Conservation (phyloP, 1,140 invertebrate species). For the Drosophila leontia region DNA sequence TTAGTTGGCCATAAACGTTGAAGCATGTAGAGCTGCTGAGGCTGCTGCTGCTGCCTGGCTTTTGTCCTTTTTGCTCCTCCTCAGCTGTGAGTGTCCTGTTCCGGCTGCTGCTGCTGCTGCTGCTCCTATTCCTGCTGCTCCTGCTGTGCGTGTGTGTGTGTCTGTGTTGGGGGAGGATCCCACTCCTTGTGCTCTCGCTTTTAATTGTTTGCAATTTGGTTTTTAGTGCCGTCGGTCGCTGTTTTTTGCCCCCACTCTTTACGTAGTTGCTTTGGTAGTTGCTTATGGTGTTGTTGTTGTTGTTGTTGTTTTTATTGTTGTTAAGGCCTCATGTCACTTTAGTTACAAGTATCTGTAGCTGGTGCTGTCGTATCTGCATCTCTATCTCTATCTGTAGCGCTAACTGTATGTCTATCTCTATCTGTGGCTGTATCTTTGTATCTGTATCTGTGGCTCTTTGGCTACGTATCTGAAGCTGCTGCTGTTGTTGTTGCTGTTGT, state of each 20-base stretch:
- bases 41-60: constrained; percentile 1
- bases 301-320: constrained; percentile 54
- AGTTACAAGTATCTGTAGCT: constrained; percentile 72
- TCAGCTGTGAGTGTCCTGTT: background rate
- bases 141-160: constrained; percentile 3
- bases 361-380: constrained; percentile 29
- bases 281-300: constrained; percentile 24
- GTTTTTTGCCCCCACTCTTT: constrained; percentile 9
- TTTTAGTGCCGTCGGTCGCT: constrained; percentile 68
- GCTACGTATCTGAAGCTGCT: constrained; percentile 10
- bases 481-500: background rate
- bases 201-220: constrained; percentile 78
- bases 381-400: constrained; percentile 8
- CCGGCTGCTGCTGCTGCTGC: background rate
- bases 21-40: constrained; percentile 24
- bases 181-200: constrained; percentile 56
- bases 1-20: constrained; percentile 73
- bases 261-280: constrained; percentile 10
- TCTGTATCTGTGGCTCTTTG: constrained; percentile 11
- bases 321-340: constrained; percentile 81
- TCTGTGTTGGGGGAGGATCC: constrained; percentile 43
- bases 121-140: constrained; percentile 4
- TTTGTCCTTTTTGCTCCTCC: constrained; percentile 16
- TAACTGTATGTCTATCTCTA: constrained; percentile 14
- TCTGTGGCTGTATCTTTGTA: constrained; percentile 8